Base-by-base conservation (phyloP, 2,113 vertebrate species). In the Myxocyprinus asiaticus region DNA sequence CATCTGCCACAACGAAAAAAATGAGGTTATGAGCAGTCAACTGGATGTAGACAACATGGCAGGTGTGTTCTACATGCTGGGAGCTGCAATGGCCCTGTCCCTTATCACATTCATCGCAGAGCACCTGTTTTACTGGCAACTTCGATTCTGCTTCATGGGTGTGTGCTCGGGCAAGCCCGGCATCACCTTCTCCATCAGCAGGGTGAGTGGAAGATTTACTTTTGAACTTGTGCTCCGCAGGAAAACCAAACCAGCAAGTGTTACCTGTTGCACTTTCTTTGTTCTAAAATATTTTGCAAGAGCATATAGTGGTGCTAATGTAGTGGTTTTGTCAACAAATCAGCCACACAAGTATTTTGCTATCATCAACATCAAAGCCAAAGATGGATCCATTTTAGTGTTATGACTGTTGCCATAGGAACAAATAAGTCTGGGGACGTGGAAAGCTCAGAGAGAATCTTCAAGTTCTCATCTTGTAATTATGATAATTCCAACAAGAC, bases 41-140 rank as follows among this genome's bases (percentile, higher is more conserved):
- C 92, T 99, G 91, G 98, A 99, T 85, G 96, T 99, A 71, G 98
- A 99, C 93, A 99, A 99, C 90, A 99, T 99, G 98, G 97, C 98
- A 0, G 98, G 98, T 4, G 98, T 99, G 84, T 99, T 99, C 94
- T 99, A 99, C 91, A 99, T 99, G 98, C 90, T 99, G 84, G 98
- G 95, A 70, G 98, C 98, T 0, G 97, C 98, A 86, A 99, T 99
- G 97, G 91, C 96, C 7, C 94, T 99, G 85, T 98, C 97, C 83
- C 93, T 99, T 59, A 94, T 99, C 92, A 99, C 97, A 83, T 99
- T 99, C 93, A 98, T 99, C 91, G 95, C 95, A 68, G 98, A 99
- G 85, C 97, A 99, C 87, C 96, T 95, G 86, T 99, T 99, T 93
- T 99, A 97, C 90, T 99, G 98, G 98, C 97, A 99, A 69, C 96